Percentiles rank a stretch among this genome's conserved stretches.
These are phyloP conservation scores for Calypte anna DNA, from an alignment of 2,113 vertebrate genomes.

Conservation along the genomic window DNA sequence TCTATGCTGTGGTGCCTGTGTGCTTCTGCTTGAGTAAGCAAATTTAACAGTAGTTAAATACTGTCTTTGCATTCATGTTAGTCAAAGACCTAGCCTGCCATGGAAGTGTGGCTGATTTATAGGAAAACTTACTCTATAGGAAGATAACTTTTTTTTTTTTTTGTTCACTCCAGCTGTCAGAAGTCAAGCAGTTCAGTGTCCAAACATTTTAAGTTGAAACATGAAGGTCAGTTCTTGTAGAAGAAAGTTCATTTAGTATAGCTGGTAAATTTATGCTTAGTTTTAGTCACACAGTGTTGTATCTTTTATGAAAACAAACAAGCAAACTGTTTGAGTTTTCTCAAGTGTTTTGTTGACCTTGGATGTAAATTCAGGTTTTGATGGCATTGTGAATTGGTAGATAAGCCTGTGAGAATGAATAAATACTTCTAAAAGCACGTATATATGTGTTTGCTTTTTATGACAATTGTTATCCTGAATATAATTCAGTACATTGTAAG, in stretches of 20 bases:
- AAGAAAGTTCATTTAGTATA: neutral
- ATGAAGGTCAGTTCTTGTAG: neutral
- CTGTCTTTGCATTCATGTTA: neutral
- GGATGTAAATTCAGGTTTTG: neutral
- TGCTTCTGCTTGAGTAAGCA: constrained; percentile 40
- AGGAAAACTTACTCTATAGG: neutral
- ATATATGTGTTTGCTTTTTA: neutral
- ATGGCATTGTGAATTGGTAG: neutral
- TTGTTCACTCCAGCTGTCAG: neutral
- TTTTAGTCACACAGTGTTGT: neutral
- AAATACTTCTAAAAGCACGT: neutral
- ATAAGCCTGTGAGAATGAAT: neutral
- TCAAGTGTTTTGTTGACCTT: constrained; percentile 22
- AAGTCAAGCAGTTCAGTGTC: neutral
- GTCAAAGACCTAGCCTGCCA: neutral
- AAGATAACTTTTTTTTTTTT: neutral
- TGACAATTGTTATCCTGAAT: neutral
- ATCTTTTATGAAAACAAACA: neutral
- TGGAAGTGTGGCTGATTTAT: neutral
- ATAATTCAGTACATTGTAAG: neutral
- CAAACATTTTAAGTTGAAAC: neutral
- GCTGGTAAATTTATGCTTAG: neutral
- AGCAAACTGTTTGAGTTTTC: neutral
- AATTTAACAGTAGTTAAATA: constrained; percentile 32
- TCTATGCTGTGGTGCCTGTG: neutral